phyloP scores from a whole-genome alignment of 2,888 invertebrate genomes.

The Thecophora atra region DNA sequence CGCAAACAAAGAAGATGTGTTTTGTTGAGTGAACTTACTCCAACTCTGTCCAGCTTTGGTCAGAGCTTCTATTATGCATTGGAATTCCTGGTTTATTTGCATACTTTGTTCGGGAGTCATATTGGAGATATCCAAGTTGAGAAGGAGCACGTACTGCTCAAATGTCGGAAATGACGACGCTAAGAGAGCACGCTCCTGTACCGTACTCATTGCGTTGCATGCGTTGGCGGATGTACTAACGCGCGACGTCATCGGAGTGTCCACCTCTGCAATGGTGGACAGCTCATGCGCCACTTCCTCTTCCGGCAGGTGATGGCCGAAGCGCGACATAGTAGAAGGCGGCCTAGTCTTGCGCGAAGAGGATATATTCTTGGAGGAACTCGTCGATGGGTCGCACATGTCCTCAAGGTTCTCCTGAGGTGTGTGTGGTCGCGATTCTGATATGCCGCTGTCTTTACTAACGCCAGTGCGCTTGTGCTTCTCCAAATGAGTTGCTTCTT shows the following conservation, averaged over 20 bases:
- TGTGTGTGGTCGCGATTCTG: constrained; percentile 62
- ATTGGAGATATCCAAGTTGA: constrained; percentile 61
- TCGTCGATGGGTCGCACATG: constrained; percentile 48
- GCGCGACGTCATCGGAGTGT: constrained; percentile 72
- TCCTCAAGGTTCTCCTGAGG: constrained; percentile 54
- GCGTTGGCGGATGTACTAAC: constrained; percentile 43
- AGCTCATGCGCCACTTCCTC: constrained; percentile 69
- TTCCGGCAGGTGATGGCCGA: constrained; percentile 61
- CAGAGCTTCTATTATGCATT: constrained; percentile 50
- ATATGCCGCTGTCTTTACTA: constrained; percentile 64
- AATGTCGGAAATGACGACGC: constrained; percentile 55
- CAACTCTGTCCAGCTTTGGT: constrained; percentile 37
- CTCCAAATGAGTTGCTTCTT: constrained; percentile 46
- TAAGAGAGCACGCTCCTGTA: background rate
- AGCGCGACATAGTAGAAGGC: constrained; percentile 60
- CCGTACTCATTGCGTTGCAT: constrained; percentile 10
- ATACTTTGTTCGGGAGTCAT: constrained; percentile 66
- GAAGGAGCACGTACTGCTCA: constrained; percentile 68
- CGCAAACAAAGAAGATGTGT: background rate
- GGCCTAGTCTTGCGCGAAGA: constrained; percentile 48
- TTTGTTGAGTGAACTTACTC: constrained; percentile 37
- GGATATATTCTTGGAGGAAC: constrained; percentile 26
- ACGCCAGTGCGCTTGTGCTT: constrained; percentile 58
- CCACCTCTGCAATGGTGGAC: constrained; percentile 76
- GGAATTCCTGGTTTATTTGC: constrained; percentile 62